A percentile compares a stretch with the other conserved stretches of the same genome.
These are phyloP conservation scores for Pollenia labialis DNA, from an alignment of 2,888 invertebrate genomes.

Conservation along the genomic window DNA sequence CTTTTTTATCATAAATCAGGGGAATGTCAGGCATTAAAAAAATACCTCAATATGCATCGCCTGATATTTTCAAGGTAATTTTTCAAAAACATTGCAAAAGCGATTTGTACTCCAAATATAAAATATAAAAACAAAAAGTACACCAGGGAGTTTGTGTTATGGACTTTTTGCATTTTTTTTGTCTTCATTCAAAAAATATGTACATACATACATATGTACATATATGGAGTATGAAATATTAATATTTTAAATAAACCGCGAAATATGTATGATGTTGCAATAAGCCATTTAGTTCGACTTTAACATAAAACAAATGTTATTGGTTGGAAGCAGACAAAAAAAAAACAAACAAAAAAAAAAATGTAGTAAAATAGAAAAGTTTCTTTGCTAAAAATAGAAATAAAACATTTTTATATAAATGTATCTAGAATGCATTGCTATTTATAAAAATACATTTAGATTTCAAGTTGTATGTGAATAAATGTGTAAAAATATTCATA, in stretches of 20 bases:
- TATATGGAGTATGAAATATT: slow-evolving; percentile 61
- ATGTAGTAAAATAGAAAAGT: neutral
- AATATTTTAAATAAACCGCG: slow-evolving; percentile 68
- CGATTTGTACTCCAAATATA: slow-evolving; percentile 26
- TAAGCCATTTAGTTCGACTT: slow-evolving; percentile 66
- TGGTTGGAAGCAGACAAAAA: slow-evolving; percentile 11
- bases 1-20: too few species aligned
- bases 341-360: neutral
- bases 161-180: neutral
- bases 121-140: neutral
- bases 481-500: neutral
- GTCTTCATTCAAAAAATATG: neutral
- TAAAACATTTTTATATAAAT: slow-evolving; percentile 7
- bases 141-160: neutral
- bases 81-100: slow-evolving; percentile 44
- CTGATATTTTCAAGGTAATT: slow-evolving; percentile 52
- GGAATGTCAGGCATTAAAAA: too few species aligned
- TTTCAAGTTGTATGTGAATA: neutral
- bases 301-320: slow-evolving; percentile 64
- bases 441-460: slow-evolving; percentile 29
- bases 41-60: neutral
- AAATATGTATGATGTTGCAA: slow-evolving; percentile 59
- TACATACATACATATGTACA: too few species aligned
- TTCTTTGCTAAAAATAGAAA: neutral
- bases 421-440: slow-evolving; percentile 35